phyloP scores from a whole-genome alignment of 2,113 vertebrate species.

The Podiceps cristatus region DNA sequence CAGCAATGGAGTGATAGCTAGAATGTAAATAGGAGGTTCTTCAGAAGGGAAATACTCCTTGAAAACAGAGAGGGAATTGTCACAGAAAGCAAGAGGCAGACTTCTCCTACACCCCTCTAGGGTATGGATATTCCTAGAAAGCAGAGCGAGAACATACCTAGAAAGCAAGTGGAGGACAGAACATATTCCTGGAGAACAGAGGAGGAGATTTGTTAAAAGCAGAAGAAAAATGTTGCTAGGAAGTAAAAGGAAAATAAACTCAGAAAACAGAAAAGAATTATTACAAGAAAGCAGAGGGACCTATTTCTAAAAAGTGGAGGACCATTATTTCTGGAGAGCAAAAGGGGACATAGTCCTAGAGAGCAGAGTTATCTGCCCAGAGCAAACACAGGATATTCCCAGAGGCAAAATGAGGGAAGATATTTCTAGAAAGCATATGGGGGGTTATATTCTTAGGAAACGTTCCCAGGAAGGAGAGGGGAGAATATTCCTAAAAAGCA shows the following conservation, averaged over 20 bases:
- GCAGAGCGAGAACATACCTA: not conserved
- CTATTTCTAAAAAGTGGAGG: not conserved
- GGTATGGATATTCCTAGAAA: not conserved
- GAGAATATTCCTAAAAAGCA: not conserved
- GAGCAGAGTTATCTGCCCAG: not conserved
- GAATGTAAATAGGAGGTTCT: not conserved
- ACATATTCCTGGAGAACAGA: not conserved
- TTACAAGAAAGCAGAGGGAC: not conserved
- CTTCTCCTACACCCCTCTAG: not conserved
- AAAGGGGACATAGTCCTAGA: not conserved
- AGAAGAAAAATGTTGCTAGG: not conserved
- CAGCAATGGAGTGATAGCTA: rapidly evolving
- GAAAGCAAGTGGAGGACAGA: not conserved
- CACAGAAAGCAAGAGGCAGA: not conserved
- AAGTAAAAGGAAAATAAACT: not conserved
- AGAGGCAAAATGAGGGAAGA: not conserved
- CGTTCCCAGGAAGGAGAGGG: not conserved
- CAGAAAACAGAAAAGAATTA: not conserved
- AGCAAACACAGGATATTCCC: not conserved
- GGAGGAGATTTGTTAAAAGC: not conserved
- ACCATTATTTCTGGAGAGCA: not conserved
- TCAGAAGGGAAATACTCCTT: not conserved
- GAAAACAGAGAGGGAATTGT: not conserved
- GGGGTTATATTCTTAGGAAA: not conserved
- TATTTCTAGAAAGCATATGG: not conserved